phyloP scores from a whole-genome alignment of 2,113 vertebrate species.

The human (Homo sapiens) region DNA sequence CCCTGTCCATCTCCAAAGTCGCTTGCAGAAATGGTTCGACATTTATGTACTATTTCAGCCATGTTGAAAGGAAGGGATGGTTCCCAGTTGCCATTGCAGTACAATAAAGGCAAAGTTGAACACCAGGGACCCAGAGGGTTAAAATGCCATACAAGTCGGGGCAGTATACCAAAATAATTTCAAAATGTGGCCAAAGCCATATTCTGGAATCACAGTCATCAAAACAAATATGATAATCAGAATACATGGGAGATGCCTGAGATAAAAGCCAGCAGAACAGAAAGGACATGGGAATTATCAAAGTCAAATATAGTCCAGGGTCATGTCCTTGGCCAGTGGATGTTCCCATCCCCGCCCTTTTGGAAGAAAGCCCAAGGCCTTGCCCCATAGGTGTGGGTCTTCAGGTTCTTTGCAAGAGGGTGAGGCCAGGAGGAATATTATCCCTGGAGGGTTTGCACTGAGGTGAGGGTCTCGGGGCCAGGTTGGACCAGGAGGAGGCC shows the following conservation, averaged over 20 bases:
- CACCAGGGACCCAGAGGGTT: neutral
- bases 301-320: neutral
- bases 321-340: neutral
- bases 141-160: neutral
- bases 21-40: neutral
- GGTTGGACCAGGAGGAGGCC: neutral
- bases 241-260: neutral
- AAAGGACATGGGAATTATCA: neutral
- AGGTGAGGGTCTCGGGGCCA: neutral
- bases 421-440: neutral
- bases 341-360: neutral
- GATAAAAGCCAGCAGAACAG: neutral
- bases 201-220: neutral
- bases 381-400: neutral
- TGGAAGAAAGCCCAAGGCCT: neutral
- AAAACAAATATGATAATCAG: slow-evolving; percentile 1
- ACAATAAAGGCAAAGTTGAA: neutral
- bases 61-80: neutral
- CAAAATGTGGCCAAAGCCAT: neutral
- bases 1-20: slow-evolving; percentile 2
- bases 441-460: neutral
- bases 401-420: neutral
- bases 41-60: neutral
- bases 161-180: slow-evolving; percentile 9
- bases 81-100: neutral